These are phyloP conservation scores for Choristoneura rosaceana DNA, from an alignment of 2,888 invertebrate species.

Conservation along the genomic window DNA sequence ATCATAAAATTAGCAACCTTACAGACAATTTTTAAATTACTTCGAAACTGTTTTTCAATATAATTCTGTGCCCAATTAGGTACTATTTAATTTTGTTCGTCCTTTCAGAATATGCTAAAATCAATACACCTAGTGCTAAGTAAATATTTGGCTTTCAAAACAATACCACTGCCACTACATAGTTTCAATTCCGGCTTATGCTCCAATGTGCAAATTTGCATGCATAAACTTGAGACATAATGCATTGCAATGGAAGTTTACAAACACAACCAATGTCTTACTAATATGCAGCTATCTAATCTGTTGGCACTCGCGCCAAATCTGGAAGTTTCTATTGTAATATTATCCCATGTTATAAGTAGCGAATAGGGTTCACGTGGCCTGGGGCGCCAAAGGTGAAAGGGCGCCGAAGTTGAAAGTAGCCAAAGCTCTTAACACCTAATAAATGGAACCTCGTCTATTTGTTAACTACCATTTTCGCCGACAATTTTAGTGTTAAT, in stretches of 20 bases:
- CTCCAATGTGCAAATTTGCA: conserved; percentile 14
- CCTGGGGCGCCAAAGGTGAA: conserved; percentile 1
- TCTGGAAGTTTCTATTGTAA: background rate
- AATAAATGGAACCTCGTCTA: background rate
- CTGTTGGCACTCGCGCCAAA: background rate
- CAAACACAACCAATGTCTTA: conserved; percentile 8
- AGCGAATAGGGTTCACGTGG: background rate
- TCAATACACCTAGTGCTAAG: background rate
- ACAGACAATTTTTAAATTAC: background rate
- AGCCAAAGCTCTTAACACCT: background rate
- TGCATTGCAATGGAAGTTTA: background rate
- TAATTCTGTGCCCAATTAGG: too few species aligned
- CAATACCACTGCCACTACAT: background rate
- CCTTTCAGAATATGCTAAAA: background rate
- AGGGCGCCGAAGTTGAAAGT: background rate
- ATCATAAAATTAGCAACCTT: background rate
- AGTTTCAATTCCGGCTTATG: background rate
- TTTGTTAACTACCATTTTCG: background rate
- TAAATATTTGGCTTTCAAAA: background rate
- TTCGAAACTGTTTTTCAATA: background rate
- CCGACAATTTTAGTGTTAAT: background rate
- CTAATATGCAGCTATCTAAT: background rate
- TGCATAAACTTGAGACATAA: conserved; percentile 3
- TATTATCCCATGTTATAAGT: conserved; percentile 1
- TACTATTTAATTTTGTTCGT: background rate